Base-by-base conservation (phyloP, 2,113 vertebrate species). In the Caranx melampygus region DNA sequence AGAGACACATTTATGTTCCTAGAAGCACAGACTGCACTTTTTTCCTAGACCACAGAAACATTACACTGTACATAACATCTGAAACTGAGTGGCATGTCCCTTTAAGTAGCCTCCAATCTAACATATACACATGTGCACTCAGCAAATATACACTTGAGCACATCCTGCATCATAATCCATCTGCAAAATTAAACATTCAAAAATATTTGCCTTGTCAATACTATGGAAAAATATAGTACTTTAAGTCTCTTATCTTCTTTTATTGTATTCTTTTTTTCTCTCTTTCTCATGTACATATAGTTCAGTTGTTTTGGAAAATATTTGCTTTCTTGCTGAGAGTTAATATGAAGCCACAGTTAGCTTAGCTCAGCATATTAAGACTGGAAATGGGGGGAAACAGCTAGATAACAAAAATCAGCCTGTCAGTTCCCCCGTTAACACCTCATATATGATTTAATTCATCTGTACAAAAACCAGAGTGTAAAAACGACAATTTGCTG, bases 61-160 rank as follows among this genome's bases (percentile, higher is more conserved):
- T 77, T 18, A 59, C 5, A 45, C 82, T 82, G 86, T 84, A 78
- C 85, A 87, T 47, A 57, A 78, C 71, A 68, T 79, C 59, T 59
- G 57, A 75, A 60, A 84, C 14, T 26, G 77, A 93, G 88, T 91
- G 91, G 87, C 72, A 75, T 84, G 77, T 90, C 87, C 90, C 87
- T 90, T 88, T 72, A 89, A 87, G 73, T 81, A 87, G 75, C 83
- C 76, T 86, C 83, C 72, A 79, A 78, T 49, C 73, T 63, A 66
- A 84, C 75, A 83, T 76, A 83, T 65, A 88, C 62, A 76, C 57
- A 78, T 33, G 14, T 45, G 9, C 67, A 83, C 61, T 71, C 57
- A 45, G 69, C 83, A 71, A 78, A 87, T 77, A 79, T 70, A 82
- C 81, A 89, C 73, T 80, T 63, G 75, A 74, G 58, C 72, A 13